These are phyloP conservation scores for Lasioglossum figueresi DNA, from an alignment of 2,888 invertebrate species.

Conservation along the genomic window DNA sequence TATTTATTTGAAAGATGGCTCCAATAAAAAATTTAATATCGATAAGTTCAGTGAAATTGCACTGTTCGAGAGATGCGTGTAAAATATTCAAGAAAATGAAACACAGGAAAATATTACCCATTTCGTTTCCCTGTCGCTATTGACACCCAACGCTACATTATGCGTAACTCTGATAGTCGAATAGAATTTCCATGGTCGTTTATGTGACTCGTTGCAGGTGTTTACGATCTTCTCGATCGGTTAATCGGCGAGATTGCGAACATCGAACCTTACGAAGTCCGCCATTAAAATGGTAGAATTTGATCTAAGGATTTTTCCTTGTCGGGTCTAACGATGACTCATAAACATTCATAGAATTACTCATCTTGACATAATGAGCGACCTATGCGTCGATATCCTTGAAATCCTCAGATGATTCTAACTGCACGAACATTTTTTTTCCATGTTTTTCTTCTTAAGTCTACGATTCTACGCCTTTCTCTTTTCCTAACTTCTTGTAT, in stretches of 20 bases:
- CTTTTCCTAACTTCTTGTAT: neutral
- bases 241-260: slow-evolving; percentile 2
- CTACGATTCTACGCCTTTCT: neutral
- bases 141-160: neutral
- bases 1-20: neutral
- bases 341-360: slow-evolving; percentile 23
- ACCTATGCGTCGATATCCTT: slow-evolving; percentile 24
- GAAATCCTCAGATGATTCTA: slow-evolving; percentile 14
- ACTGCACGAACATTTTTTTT: neutral
- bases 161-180: neutral
- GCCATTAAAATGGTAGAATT: slow-evolving; percentile 57
- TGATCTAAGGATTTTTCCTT: slow-evolving; percentile 20
- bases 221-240: neutral
- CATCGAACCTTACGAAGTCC: slow-evolving; percentile 19
- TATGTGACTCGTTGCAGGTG: neutral
- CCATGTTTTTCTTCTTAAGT: neutral
- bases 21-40: neutral
- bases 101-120: neutral
- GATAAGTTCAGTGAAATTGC: neutral
- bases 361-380: slow-evolving; percentile 28
- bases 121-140: neutral
- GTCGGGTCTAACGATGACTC: neutral
- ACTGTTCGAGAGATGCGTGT: neutral
- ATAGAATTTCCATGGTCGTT: neutral
- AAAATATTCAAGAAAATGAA: neutral